Conservation (phyloP, 2,888 invertebrate species). For the Ptilodon capucinus region DNA sequence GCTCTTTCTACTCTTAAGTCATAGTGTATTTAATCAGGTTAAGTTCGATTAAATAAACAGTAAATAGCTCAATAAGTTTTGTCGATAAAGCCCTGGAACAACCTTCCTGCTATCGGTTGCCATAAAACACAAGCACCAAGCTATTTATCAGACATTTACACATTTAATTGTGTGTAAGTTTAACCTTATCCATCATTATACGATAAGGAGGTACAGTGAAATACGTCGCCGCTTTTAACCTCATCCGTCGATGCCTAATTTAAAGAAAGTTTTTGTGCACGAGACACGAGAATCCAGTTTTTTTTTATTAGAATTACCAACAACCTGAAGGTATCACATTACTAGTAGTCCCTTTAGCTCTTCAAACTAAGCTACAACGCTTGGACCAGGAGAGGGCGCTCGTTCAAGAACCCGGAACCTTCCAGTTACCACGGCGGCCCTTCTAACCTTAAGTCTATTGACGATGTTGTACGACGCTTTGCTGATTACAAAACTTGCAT, state of each 20-base stretch:
- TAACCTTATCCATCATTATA: constrained; percentile 35
- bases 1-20: constrained; percentile 17
- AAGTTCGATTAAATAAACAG: constrained; percentile 35
- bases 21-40: constrained; percentile 33
- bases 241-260: not conserved
- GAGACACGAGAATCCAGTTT: too few species aligned
- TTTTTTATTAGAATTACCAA: too few species aligned
- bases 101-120: constrained; percentile 22
- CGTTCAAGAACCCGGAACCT: too few species aligned
- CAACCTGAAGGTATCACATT: too few species aligned
- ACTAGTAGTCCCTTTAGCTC: too few species aligned
- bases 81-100: constrained; percentile 31
- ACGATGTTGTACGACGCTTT: too few species aligned
- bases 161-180: constrained; percentile 37
- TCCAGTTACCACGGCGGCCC: too few species aligned
- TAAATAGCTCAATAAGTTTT: constrained; percentile 40
- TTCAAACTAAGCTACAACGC: too few species aligned
- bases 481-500: too few species aligned
- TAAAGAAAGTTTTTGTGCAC: too few species aligned
- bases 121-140: constrained; percentile 28
- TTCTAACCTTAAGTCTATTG: too few species aligned
- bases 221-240: not conserved
- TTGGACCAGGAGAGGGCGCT: too few species aligned
- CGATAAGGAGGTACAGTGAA: constrained; percentile 17
- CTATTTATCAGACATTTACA: constrained; percentile 38